Conservation (phyloP, 2,888 invertebrate species). For the Girardia tigrina region DNA sequence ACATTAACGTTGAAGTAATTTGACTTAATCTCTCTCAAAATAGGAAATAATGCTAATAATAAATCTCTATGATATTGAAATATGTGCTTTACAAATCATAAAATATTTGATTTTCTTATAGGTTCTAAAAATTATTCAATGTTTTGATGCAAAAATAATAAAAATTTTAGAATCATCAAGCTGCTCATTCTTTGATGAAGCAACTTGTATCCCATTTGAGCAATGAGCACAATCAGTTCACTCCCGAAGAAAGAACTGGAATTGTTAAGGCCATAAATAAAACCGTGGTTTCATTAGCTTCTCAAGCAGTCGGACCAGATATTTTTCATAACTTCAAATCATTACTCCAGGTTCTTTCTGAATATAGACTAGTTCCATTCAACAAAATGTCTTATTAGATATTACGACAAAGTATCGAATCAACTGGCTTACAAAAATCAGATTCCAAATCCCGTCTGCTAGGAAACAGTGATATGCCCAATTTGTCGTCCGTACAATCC, state of each 20-base stretch:
- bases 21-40: too few relatives aligned
- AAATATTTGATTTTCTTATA: too few relatives aligned
- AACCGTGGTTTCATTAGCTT: conserved; percentile 32
- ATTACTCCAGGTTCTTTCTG: conserved; percentile 28
- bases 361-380: background rate
- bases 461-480: background rate
- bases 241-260: conserved; percentile 49
- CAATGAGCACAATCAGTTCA: conserved; percentile 41
- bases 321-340: conserved; percentile 37
- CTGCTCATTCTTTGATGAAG: conserved; percentile 30
- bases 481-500: background rate
- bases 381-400: background rate
- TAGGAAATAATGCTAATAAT: too few relatives aligned
- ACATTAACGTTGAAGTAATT: too few relatives aligned
- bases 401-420: conserved; percentile 9
- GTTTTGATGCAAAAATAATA: too few relatives aligned
- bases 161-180: conserved; percentile 30
- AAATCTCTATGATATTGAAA: too few relatives aligned
- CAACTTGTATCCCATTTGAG: conserved; percentile 34
- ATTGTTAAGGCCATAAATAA: conserved; percentile 30
- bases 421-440: background rate
- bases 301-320: conserved; percentile 34
- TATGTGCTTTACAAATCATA: too few relatives aligned
- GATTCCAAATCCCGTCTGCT: background rate
- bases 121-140: too few relatives aligned